Conservation (phyloP, 1,140 invertebrate genomes). For the Drosophila kikkawai region DNA sequence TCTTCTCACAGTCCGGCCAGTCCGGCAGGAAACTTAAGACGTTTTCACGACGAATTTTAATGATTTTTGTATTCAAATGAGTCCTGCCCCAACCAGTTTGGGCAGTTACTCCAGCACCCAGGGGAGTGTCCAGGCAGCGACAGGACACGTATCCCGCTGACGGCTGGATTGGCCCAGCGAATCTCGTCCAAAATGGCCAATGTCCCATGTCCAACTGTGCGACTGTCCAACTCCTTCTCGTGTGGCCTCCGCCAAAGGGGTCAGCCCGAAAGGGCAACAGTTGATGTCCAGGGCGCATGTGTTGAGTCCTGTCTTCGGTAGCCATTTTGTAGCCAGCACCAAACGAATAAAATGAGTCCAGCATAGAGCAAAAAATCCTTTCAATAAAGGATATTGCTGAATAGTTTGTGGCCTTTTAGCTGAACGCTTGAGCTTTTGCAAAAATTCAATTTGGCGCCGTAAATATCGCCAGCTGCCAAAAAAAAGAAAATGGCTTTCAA, state of each 20-base stretch:
- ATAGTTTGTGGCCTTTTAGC: neutral
- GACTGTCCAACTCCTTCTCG: constrained; percentile 14
- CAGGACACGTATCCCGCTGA: constrained; percentile 45
- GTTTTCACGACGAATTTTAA: constrained; percentile 80
- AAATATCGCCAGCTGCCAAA: neutral
- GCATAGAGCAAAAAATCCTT: constrained; percentile 2
- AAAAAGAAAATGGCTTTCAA: neutral
- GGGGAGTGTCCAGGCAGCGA: constrained; percentile 58
- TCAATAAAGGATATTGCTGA: constrained; percentile 3
- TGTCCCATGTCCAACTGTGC: constrained; percentile 25
- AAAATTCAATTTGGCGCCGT: constrained; percentile 4
- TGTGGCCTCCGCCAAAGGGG: constrained; percentile 50
- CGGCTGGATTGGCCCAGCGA: constrained; percentile 57
- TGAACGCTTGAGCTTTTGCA: neutral
- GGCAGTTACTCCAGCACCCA: constrained; percentile 33
- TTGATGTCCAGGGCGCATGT: constrained; percentile 62
- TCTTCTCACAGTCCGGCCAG: constrained; percentile 76
- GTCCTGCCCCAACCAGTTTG: constrained; percentile 60
- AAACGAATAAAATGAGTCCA: constrained; percentile 31
- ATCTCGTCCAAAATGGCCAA: constrained; percentile 66
- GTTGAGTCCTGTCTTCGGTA: constrained; percentile 35
- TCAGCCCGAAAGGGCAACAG: constrained; percentile 59
- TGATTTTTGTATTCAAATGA: constrained; percentile 83
- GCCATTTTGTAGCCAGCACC: constrained; percentile 60
- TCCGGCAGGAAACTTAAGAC: constrained; percentile 76